Conservation (phyloP, 37 sponge, comb jelly and placozoan genomes). For the Geodia barretti region DNA sequence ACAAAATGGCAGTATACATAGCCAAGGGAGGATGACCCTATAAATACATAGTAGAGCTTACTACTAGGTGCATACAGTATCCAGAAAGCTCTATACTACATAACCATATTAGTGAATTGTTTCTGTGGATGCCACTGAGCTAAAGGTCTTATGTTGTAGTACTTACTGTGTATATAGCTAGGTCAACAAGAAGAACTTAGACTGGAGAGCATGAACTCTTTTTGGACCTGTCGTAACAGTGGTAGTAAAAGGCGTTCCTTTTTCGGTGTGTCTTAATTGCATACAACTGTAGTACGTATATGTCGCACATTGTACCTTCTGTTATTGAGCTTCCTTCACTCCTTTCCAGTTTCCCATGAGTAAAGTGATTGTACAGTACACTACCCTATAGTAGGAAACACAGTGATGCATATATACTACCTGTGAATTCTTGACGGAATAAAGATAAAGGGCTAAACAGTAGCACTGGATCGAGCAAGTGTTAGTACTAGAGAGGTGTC, state of each 20-base stretch:
- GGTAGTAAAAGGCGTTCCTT: background rate
- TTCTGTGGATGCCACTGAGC: background rate
- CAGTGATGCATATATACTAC: too few species aligned
- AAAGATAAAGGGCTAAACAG: too few species aligned
- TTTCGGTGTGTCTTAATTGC: background rate
- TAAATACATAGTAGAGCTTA: background rate
- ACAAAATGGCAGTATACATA: background rate
- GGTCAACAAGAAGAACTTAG: too few species aligned
- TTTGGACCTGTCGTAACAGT: too few species aligned
- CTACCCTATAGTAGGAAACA: too few species aligned
- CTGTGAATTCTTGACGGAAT: too few species aligned
- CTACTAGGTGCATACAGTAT: too few species aligned
- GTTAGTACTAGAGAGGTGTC: too few species aligned
- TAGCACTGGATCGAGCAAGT: too few species aligned
- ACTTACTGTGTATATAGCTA: too few species aligned
- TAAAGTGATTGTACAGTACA: slow-evolving; percentile 82
- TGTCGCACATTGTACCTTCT: slow-evolving; percentile 56
- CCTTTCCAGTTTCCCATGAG: slow-evolving; percentile 69
- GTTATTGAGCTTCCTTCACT: slow-evolving; percentile 83
- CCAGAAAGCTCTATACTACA: background rate
- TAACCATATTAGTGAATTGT: background rate
- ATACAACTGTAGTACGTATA: background rate
- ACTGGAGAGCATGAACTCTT: too few species aligned
- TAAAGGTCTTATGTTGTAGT: background rate
- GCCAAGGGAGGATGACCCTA: background rate